Evolutionary conservation across 2,888 invertebrate genomes (phyloP), one percentile per base, ranked within the genome.

Genomic region (Gari tellinella): DNA sequence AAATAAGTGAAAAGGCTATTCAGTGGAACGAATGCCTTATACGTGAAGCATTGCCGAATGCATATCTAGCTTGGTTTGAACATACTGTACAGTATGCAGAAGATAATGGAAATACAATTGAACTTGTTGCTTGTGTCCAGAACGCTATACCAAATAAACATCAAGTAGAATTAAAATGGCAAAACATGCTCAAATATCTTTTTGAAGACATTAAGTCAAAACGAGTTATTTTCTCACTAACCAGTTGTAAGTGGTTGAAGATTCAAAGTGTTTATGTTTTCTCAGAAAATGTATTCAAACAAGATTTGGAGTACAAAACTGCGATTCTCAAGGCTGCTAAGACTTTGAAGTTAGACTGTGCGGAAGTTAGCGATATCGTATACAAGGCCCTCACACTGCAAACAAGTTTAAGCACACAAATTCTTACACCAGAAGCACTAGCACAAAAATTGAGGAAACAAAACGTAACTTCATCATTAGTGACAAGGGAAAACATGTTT

Each of bases 21-120:
- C 52, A 66, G 19, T 91, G 91, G 91, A 91, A 91, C 69, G 66
- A 83, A n/a, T 72, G 76, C 25, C 65, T 91, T 2, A 66, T 90
- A 14, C 58, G 49, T 14, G 88, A 90, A 67, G 82, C 86, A 0
- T 40, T 90, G 0, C 86, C 90, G n/a, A 51, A 66, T 21, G 83
- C 83, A 7, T 89, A 88, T 25, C 49, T 19, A 7, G 26, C 15
- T 52, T 31, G 46, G 26, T 38, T 60, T 21, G 37, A 45, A 31
- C 43, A 79, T 17, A 57, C 83, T 12, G 78, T 78, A 5, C 10
- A 65, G 14, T 40, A 17, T 12, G 55, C 64, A 21, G 19, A 49
- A 21, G 8, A 49, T 31, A 45, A 58, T 23, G 48, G 52, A 41
- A 72, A 67, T 61, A 40, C 49, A 17, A 38, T 48, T n/a, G 38